Conservation (phyloP, 2,113 vertebrate genomes). For the Hippopotamus amphibius region DNA sequence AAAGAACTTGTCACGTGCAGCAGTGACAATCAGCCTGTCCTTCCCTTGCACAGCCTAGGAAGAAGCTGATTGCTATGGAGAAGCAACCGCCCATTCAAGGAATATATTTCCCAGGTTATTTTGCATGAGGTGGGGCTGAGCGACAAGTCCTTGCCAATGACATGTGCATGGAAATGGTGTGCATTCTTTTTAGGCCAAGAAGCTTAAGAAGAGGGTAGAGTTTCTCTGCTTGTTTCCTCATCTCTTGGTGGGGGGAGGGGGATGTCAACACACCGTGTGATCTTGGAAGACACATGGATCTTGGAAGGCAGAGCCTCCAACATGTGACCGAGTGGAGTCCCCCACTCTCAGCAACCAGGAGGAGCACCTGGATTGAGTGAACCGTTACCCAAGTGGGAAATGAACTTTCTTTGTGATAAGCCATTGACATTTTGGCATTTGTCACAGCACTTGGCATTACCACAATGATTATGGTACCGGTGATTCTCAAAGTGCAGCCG, state of each 20-base stretch:
- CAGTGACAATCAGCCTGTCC: background rate
- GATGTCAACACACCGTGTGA: background rate
- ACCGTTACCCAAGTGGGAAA: background rate
- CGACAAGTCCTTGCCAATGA: background rate
- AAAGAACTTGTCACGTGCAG: background rate
- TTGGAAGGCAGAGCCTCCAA: background rate
- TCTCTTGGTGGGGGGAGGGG: background rate
- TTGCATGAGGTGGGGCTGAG: background rate
- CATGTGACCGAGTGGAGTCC: background rate
- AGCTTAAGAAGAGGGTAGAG: background rate
- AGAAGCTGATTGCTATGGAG: background rate
- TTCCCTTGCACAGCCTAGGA: background rate
- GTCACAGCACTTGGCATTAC: background rate
- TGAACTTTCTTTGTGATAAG: background rate
- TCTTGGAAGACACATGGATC: background rate
- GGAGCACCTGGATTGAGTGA: background rate
- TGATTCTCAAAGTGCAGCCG: background rate
- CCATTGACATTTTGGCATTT: background rate
- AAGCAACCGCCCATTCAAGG: background rate
- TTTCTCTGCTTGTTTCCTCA: background rate
- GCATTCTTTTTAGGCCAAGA: background rate
- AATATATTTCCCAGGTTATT: background rate
- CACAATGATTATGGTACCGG: background rate
- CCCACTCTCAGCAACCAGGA: background rate
- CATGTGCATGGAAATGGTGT: background rate